Percentiles rank a stretch among this genome's conserved stretches.
Conservation (phyloP, 2,113 vertebrate genomes). For the Oreocharis arfaki region DNA sequence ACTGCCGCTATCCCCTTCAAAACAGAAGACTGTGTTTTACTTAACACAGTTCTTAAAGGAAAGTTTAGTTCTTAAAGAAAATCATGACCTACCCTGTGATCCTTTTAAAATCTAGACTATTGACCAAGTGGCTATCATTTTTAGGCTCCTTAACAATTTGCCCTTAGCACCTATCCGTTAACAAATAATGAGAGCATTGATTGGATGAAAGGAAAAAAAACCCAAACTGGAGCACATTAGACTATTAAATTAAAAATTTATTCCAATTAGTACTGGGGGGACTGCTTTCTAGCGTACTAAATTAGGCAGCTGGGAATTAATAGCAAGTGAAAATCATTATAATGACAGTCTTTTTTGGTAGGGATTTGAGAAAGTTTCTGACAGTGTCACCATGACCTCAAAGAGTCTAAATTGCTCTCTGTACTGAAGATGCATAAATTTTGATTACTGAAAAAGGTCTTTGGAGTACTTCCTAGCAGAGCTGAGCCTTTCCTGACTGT, state of each 20-base stretch:
- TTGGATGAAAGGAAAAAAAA: neutral
- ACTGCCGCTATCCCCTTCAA: neutral
- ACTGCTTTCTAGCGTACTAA: neutral
- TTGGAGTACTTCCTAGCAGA: neutral
- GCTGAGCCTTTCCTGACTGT: neutral
- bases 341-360: neutral
- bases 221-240: neutral
- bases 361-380: neutral
- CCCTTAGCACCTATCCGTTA: neutral
- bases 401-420: neutral
- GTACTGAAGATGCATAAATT: neutral
- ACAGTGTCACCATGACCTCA: neutral
- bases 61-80: neutral
- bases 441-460: neutral
- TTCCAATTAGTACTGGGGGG: constrained; percentile 29
- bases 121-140: neutral
- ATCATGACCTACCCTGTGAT: neutral
- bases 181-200: constrained; percentile 27
- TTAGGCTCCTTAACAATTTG: neutral
- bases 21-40: neutral
- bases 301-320: constrained; percentile 40
- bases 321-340: constrained; percentile 21
- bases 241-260: constrained; percentile 51
- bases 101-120: neutral
- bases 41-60: too few species aligned